phyloP scores from a whole-genome alignment of 1,140 invertebrate genomes.

The Liolophura sinensis region DNA sequence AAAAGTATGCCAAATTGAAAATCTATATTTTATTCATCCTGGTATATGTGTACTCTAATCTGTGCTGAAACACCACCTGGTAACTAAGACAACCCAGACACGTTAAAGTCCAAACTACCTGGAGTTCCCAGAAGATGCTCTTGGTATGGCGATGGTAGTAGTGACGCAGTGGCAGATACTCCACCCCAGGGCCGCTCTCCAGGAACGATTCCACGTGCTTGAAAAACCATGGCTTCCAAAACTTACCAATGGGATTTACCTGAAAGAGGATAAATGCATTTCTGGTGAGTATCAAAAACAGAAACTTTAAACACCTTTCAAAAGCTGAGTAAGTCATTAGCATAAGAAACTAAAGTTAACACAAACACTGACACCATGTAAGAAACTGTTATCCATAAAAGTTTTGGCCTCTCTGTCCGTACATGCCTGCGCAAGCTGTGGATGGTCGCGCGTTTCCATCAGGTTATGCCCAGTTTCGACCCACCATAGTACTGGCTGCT shows the following conservation, averaged over 20 bases:
- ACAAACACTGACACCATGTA: too few species aligned
- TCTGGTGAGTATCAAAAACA: too few species aligned
- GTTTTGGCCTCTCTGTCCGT: too few species aligned
- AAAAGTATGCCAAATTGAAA: not conserved
- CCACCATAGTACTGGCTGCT: too few species aligned
- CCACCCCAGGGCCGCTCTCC: slow-evolving; percentile 58
- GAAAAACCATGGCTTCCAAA: slow-evolving; percentile 86
- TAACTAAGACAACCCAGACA: not conserved
- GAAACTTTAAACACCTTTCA: too few species aligned
- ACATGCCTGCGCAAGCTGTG: too few species aligned
- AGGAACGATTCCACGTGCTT: slow-evolving; percentile 71
- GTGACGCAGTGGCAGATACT: slow-evolving; percentile 79
- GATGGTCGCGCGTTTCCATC: too few species aligned
- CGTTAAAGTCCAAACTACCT: slow-evolving; percentile 59
- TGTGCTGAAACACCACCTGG: not conserved
- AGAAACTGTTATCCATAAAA: too few species aligned
- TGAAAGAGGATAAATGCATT: slow-evolving; percentile 28
- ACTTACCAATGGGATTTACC: slow-evolving; percentile 75
- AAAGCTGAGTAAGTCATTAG: too few species aligned
- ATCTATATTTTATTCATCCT: too few species aligned
- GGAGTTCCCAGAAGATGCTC: slow-evolving; percentile 82
- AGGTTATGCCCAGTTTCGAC: too few species aligned
- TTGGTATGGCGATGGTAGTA: slow-evolving; percentile 83
- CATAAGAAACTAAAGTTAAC: too few species aligned
- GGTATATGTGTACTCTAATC: not conserved